These are phyloP conservation scores for Falco biarmicus DNA, from an alignment of 2,797 vertebrate genomes.

Conservation along the genomic window DNA sequence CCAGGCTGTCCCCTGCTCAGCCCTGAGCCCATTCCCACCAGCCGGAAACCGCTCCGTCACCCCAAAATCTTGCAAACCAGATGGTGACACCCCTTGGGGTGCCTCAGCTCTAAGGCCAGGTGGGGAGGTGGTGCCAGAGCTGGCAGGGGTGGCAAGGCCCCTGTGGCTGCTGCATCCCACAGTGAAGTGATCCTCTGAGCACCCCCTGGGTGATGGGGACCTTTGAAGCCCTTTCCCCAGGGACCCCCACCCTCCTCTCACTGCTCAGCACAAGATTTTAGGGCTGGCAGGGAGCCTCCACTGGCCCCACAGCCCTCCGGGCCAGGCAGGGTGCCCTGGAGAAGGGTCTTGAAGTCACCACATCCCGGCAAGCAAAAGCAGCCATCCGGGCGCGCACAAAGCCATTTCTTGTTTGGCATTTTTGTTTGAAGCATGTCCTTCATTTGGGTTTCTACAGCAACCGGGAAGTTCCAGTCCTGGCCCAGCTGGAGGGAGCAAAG, in stretches of 20 bases:
- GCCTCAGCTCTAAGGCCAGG: neutral
- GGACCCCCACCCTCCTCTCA: fast-evolving
- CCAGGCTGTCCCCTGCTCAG: neutral
- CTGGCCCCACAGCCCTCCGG: fast-evolving
- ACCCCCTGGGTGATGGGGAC: neutral
- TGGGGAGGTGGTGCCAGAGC: neutral
- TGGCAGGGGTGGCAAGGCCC: neutral
- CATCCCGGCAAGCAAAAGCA: neutral
- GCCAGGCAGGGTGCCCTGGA: neutral
- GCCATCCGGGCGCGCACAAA: neutral
- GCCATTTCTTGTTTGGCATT: constrained; percentile 16
- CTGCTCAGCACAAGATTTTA: fast-evolving
- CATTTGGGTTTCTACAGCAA: constrained; percentile 61
- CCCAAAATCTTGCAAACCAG: neutral
- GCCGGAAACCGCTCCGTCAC: neutral
- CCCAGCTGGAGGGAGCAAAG: constrained; percentile 4
- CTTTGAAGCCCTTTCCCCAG: neutral
- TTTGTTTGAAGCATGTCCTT: constrained; percentile 44
- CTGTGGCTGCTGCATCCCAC: neutral
- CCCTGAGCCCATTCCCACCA: neutral
- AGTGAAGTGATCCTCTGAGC: neutral
- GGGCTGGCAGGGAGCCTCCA: neutral
- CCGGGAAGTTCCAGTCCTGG: constrained; percentile 18
- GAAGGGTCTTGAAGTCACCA: neutral
- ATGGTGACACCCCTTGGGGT: neutral